A percentile compares a stretch with the other conserved stretches of the same genome.
Conservation (phyloP, 2,797 vertebrate genomes). For the Meda fulgida region DNA sequence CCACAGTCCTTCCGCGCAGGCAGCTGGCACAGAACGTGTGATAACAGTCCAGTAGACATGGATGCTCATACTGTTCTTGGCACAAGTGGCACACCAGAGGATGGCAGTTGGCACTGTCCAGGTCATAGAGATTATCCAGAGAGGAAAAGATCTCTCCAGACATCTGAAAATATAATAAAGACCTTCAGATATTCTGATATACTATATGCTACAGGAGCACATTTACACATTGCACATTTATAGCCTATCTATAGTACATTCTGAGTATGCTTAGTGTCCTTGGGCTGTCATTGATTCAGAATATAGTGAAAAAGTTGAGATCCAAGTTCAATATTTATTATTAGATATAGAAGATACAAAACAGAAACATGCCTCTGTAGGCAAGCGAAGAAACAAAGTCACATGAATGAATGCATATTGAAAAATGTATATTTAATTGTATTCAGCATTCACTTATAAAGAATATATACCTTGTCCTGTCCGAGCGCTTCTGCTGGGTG, state of each 20-base stretch:
- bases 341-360: background rate
- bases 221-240: constrained; percentile 9
- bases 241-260: background rate
- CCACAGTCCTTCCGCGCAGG: constrained; percentile 77
- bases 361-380: background rate
- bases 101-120: constrained; percentile 80
- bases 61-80: constrained; percentile 82
- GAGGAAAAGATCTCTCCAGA: constrained; percentile 83
- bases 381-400: background rate
- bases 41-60: constrained; percentile 87
- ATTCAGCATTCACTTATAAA: background rate
- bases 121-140: constrained; percentile 74
- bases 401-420: background rate
- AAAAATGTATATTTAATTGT: background rate
- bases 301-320: background rate
- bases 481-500: constrained; percentile 55
- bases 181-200: constrained; percentile 28
- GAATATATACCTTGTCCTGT: constrained; percentile 59
- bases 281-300: background rate
- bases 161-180: constrained; percentile 71
- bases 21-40: constrained; percentile 86
- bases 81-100: constrained; percentile 85
- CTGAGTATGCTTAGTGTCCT: background rate
- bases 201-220: background rate
- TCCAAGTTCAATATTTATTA: background rate